Conservation (phyloP, 2,888 invertebrate genomes). For the Tipula lateralis region DNA sequence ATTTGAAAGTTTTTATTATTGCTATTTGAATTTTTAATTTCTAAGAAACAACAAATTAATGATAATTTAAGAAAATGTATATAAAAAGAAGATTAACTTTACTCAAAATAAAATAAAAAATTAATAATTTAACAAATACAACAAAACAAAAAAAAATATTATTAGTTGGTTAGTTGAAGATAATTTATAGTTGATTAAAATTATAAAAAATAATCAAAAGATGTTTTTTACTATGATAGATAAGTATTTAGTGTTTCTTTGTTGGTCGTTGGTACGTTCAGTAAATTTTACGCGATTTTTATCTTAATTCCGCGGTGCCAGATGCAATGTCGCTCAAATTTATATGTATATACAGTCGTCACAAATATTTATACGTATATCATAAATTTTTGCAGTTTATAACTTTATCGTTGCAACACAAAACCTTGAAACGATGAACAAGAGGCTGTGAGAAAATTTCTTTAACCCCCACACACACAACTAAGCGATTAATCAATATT, state of each 20-base stretch:
- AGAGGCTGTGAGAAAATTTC: background rate
- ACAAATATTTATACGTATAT: too few species aligned
- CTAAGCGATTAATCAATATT: too few species aligned
- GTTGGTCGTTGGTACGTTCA: background rate
- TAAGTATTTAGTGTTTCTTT: background rate
- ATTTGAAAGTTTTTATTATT: conserved; percentile 24
- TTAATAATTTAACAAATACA: background rate
- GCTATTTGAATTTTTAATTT: conserved; percentile 19
- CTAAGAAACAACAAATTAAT: conserved; percentile 24
- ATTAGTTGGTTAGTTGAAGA: background rate
- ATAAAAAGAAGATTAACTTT: conserved; percentile 24
- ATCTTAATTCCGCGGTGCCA: background rate
- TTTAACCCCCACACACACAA: background rate
- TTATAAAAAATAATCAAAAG: too few species aligned
- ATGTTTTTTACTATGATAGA: background rate
- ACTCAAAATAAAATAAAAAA: background rate
- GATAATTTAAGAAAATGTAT: background rate
- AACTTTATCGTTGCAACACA: too few species aligned
- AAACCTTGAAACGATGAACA: background rate
- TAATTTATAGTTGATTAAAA: conserved; percentile 24
- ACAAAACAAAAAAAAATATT: background rate
- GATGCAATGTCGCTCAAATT: too few species aligned
- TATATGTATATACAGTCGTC: too few species aligned
- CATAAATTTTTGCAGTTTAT: too few species aligned
- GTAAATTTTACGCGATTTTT: background rate